Evolutionary conservation across 2,888 invertebrate species (phyloP).

Genomic region (Chymomyza caudatula): DNA sequence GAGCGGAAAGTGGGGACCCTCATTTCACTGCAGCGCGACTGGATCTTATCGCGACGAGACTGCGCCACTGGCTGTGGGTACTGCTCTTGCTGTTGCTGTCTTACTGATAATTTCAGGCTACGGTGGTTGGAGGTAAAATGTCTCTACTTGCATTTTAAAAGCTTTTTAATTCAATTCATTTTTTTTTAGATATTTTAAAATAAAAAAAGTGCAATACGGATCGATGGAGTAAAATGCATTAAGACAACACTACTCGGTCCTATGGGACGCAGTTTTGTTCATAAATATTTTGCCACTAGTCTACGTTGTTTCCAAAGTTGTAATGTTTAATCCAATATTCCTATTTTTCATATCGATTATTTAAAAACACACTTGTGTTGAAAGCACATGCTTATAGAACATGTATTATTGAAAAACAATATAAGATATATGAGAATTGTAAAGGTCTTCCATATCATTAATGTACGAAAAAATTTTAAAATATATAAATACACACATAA

Average conservation of each 20-base stretch:
- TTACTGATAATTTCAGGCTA: constrained; percentile 90
- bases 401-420: constrained; percentile 2
- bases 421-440: constrained; percentile 60
- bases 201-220: constrained; percentile 94
- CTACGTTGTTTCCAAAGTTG: neutral
- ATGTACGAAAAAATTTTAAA: constrained; percentile 48
- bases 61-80: constrained; percentile 90
- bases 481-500: constrained; percentile 28
- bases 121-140: constrained; percentile 81
- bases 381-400: neutral
- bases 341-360: neutral
- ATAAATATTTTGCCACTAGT: neutral
- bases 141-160: neutral
- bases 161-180: neutral
- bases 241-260: neutral
- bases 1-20: constrained; percentile 80
- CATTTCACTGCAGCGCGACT: constrained; percentile 79
- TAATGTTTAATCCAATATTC: neutral
- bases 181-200: constrained; percentile 88
- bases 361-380: neutral
- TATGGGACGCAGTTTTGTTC: neutral
- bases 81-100: constrained; percentile 89
- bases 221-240: constrained; percentile 86
- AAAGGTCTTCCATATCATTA: constrained; percentile 76
- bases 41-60: constrained; percentile 86